Evolutionary conservation across 2,888 invertebrate species (phyloP).

Genomic region (Arctia plantaginis): DNA sequence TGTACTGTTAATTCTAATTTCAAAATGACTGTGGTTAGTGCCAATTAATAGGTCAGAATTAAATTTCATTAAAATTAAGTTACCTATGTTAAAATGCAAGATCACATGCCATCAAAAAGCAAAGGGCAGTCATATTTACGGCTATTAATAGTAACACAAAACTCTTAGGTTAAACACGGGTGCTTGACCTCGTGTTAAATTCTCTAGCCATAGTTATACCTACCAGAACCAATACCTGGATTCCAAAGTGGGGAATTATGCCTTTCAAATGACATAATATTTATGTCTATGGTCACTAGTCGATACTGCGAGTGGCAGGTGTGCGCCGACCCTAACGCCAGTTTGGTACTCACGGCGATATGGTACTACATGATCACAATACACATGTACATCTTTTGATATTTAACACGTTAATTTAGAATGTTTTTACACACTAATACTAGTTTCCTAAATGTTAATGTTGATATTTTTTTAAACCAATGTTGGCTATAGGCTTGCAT

Average conservation of each 20-base stretch:
- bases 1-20: not conserved
- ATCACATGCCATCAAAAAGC: not conserved
- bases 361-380: not conserved
- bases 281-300: not conserved
- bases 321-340: not conserved
- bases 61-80: not conserved
- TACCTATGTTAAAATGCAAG: not conserved
- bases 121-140: not conserved
- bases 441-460: slow-evolving; percentile 1
- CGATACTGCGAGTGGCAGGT: not conserved
- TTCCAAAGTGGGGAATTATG: not conserved
- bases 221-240: not conserved
- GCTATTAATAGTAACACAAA: not conserved
- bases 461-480: slow-evolving; percentile 48
- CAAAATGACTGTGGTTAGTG: not conserved
- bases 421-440: slow-evolving; percentile 4
- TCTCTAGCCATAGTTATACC: not conserved
- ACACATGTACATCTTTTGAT: not conserved
- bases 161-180: not conserved
- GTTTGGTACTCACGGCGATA: not conserved
- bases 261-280: not conserved
- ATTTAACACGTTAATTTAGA: slow-evolving; percentile 1
- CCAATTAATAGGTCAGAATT: not conserved
- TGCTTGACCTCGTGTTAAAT: not conserved
- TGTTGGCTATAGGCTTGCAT: slow-evolving; percentile 68